Evolutionary conservation across 2,113 vertebrate genomes (phyloP).

Genomic region (Eurypyga helias): DNA sequence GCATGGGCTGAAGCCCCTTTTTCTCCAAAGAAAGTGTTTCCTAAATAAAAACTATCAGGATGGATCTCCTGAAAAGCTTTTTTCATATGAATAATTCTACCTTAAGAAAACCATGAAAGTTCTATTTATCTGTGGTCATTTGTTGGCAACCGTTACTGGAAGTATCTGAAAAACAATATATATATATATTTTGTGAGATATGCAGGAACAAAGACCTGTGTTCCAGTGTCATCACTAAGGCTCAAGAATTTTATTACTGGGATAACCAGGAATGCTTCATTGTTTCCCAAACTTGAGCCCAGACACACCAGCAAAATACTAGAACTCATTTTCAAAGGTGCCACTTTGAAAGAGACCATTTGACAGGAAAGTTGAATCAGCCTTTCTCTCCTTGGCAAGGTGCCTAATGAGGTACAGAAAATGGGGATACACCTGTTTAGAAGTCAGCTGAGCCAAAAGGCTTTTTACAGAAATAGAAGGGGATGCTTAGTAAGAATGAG

Average conservation of each 20-base stretch:
- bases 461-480: conserved; percentile 38
- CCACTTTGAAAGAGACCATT: not conserved
- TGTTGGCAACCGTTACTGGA: not conserved
- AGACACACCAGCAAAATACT: not conserved
- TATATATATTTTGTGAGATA: not conserved
- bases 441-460: conserved; percentile 40
- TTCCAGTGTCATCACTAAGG: not conserved
- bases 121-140: not conserved
- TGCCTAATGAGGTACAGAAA: conserved; percentile 41
- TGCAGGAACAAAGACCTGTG: not conserved
- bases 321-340: not conserved
- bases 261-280: not conserved
- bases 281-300: not conserved
- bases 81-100: not conserved
- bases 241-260: not conserved
- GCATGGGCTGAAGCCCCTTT: not conserved
- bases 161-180: not conserved
- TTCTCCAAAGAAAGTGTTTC: not conserved
- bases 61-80: not conserved
- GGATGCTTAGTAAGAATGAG: conserved; percentile 36
- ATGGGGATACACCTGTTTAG: conserved; percentile 45
- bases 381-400: conserved; percentile 31
- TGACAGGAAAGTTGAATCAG: conserved; percentile 56
- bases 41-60: not conserved
- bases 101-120: not conserved